Evolutionary conservation across 2,888 invertebrate species (phyloP), one percentile per base, ranked within the genome.

Genomic region (Drosophila kuntzei): DNA sequence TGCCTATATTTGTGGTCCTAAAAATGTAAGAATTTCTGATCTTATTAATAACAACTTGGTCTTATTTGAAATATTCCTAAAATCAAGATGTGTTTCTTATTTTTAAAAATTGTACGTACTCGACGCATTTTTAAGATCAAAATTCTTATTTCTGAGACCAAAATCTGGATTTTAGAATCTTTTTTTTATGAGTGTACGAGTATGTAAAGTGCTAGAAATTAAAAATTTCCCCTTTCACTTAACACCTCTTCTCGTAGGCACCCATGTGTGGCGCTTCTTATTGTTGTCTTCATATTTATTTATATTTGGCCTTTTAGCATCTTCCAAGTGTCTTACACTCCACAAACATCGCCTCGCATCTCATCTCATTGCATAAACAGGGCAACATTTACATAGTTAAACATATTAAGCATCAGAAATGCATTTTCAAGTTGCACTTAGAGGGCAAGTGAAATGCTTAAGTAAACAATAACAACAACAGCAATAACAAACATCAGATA

Each of bases 241-340:
- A 81, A 76, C 87, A 84, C 87, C 79, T 84, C 76, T 27, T 22
- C 29, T n/a, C n/a, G 18, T 53, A 46, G 32, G 63, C 77, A 71
- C 85, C 78, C 83, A 87, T 87, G 87, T 80, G 71, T 83, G 83
- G 83, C 83, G 83, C 83, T 77, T 67, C 32, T 43, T 46, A 29
- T 32, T 67, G 34, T 46, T 50, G 39, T 70, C 64, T 71, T 79
- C 72, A 87, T 81, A 85, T 85, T 85, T 89, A 88, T 85, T 85
- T 85, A 88, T 82, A 73, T 82, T 87, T 80, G 89, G 83, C 71
- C 87, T 78, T 86, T 85, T 89, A 87, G 89, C 85, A 85, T 85
- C 85, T 89, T 55, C 71, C 72, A 69, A 89, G 85, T 72, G 77
- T 66, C 58, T 73, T 18, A 44, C 62, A 54, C 58, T 60, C 74